Evolutionary conservation across 2,888 invertebrate species (phyloP).

Genomic region (Monopis laevigella): DNA sequence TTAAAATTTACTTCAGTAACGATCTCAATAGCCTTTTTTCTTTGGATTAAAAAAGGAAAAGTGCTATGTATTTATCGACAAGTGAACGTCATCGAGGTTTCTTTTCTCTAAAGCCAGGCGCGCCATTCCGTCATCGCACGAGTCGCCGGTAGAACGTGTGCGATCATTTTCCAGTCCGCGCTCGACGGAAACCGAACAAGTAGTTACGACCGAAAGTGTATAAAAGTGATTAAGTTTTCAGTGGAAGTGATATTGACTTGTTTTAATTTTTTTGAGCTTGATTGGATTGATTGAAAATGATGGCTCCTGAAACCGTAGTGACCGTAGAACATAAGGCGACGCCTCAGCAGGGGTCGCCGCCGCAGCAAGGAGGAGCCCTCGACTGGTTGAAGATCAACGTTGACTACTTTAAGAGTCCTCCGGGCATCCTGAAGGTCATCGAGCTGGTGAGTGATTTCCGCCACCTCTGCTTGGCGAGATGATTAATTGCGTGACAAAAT

Average conservation of each 20-base stretch:
- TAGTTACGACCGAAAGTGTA: conserved; percentile 37
- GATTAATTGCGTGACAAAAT: too few relatives aligned
- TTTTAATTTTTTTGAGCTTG: conserved; percentile 20
- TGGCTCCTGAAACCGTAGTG: conserved; percentile 88
- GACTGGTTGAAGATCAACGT: conserved; percentile 80
- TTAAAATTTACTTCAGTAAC: too few relatives aligned
- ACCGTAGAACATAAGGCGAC: conserved; percentile 76
- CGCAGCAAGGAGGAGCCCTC: conserved; percentile 63
- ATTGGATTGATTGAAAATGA: conserved; percentile 43
- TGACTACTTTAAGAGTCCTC: conserved; percentile 82
- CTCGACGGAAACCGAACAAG: conserved; percentile 21
- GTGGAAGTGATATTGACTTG: conserved; percentile 37
- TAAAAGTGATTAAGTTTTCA: conserved; percentile 42
- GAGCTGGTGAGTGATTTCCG: conserved; percentile 75
- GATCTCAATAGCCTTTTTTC: too few relatives aligned
- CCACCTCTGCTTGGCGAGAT: background rate
- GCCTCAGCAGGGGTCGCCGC: conserved; percentile 50
- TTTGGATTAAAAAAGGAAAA: background rate
- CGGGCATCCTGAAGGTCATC: conserved; percentile 82
- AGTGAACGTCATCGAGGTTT: background rate
- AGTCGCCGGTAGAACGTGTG: conserved; percentile 20
- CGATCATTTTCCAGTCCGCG: conserved; percentile 15
- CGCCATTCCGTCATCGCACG: conserved; percentile 30
- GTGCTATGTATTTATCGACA: conserved; percentile 5
- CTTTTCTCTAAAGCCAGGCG: background rate